Evolutionary conservation across 2,888 invertebrate genomes (phyloP).

Genomic region (Athetis lepigone): DNA sequence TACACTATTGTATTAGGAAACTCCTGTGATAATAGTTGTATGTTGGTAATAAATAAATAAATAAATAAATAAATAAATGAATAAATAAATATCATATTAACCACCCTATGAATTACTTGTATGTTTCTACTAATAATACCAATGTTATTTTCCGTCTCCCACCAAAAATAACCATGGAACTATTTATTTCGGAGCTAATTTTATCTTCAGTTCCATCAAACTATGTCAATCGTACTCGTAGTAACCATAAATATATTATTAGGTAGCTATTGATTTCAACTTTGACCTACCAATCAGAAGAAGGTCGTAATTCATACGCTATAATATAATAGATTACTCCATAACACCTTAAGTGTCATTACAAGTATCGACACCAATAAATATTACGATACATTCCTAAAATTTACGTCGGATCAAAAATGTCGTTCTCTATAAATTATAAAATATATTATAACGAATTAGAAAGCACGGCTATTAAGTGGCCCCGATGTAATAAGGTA

Average conservation of each 20-base stretch:
- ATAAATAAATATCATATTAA: not conserved
- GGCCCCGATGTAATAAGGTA: slow-evolving; percentile 67
- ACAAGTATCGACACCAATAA: slow-evolving; percentile 52
- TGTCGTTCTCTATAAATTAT: slow-evolving; percentile 64
- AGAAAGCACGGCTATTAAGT: slow-evolving; percentile 71
- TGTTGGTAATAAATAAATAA: too few species aligned
- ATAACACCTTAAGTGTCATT: slow-evolving; percentile 36
- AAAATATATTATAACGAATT: slow-evolving; percentile 66
- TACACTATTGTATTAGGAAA: too few species aligned
- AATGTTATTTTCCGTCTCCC: not conserved
- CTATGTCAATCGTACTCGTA: not conserved
- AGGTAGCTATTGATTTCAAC: slow-evolving; percentile 40
- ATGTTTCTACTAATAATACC: not conserved
- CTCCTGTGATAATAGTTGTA: too few species aligned
- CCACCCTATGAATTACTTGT: not conserved
- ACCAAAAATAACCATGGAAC: not conserved
- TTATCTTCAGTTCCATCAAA: slow-evolving; percentile 3
- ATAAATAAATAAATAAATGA: too few species aligned
- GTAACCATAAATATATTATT: slow-evolving; percentile 3
- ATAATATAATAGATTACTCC: slow-evolving; percentile 36
- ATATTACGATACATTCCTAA: slow-evolving; percentile 57
- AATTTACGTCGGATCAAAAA: slow-evolving; percentile 63
- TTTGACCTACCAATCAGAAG: slow-evolving; percentile 50
- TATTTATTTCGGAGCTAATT: slow-evolving; percentile 7
- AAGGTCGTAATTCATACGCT: slow-evolving; percentile 32